A percentile compares a stretch with the other conserved stretches of the same genome.
These are phyloP conservation scores for Apamea sordens DNA, from an alignment of 2,888 invertebrate genomes.

Conservation along the genomic window DNA sequence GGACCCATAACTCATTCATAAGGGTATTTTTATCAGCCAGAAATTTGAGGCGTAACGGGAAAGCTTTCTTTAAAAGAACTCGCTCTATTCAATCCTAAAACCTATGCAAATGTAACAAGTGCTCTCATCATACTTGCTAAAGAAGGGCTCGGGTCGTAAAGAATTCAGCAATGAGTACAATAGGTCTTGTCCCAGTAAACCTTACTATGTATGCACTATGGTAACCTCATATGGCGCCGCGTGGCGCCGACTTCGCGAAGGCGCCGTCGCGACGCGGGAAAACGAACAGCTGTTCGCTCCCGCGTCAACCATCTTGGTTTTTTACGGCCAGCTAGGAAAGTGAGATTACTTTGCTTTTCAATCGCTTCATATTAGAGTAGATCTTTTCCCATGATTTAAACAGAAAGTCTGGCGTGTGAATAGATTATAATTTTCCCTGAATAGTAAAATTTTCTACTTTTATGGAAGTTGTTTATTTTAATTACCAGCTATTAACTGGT, in stretches of 20 bases:
- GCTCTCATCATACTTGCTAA: slow-evolving; percentile 39
- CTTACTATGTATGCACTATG: slow-evolving; percentile 58
- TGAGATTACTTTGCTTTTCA: slow-evolving; percentile 56
- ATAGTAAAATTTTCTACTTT: slow-evolving; percentile 16
- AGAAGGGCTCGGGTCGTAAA: slow-evolving; percentile 26
- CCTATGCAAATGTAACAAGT: slow-evolving; percentile 22
- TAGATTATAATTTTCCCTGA: slow-evolving; percentile 35
- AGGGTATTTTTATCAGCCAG: not conserved
- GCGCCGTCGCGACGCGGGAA: slow-evolving; percentile 80
- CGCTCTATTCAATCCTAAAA: slow-evolving; percentile 24
- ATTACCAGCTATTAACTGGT: not conserved
- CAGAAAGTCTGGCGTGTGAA: slow-evolving; percentile 47
- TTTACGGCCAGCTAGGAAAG: slow-evolving; percentile 60
- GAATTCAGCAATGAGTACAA: slow-evolving; percentile 48
- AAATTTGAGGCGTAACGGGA: not conserved
- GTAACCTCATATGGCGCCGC: slow-evolving; percentile 63
- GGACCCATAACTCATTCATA: not conserved
- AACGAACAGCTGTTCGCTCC: slow-evolving; percentile 67
- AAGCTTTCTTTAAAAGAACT: not conserved
- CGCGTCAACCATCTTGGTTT: slow-evolving; percentile 55
- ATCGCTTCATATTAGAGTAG: slow-evolving; percentile 31
- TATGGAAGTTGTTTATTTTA: slow-evolving; percentile 22
- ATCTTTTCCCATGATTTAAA: slow-evolving; percentile 57
- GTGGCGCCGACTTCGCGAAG: slow-evolving; percentile 68
- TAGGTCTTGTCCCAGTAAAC: slow-evolving; percentile 59